phyloP scores from a whole-genome alignment of 1,140 invertebrate genomes.

The Fragariocoptes setiger region DNA sequence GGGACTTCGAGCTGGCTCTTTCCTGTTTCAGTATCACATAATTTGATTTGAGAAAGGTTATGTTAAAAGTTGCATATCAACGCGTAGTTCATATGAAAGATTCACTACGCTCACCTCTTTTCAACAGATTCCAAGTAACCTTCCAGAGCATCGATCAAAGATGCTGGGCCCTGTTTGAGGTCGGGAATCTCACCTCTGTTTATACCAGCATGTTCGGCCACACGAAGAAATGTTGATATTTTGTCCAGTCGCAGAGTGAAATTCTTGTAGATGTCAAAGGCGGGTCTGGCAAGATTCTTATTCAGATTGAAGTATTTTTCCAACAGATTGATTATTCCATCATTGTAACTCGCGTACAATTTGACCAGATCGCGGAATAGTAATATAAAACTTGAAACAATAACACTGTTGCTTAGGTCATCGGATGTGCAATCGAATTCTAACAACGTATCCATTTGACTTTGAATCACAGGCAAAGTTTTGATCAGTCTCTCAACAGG shows the following conservation, averaged over 20 bases:
- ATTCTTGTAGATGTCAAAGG: conserved; percentile 88
- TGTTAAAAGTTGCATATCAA: neutral
- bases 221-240: conserved; percentile 86
- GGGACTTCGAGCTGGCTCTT: neutral
- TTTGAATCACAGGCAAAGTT: conserved; percentile 71
- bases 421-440: conserved; percentile 82
- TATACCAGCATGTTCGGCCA: conserved; percentile 81
- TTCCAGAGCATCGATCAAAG: conserved; percentile 76
- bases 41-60: too few species aligned
- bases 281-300: conserved; percentile 80
- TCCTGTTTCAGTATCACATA: too few species aligned
- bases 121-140: conserved; percentile 48
- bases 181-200: conserved; percentile 95
- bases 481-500: conserved; percentile 81
- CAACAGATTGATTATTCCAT: conserved; percentile 92
- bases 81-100: neutral
- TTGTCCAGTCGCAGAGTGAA: conserved; percentile 91
- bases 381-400: conserved; percentile 89
- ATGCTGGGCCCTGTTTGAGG: conserved; percentile 71
- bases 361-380: conserved; percentile 90
- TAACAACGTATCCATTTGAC: conserved; percentile 66
- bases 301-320: conserved; percentile 58
- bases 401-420: conserved; percentile 86
- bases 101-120: neutral
- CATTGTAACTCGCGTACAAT: conserved; percentile 95